Base-by-base conservation (phyloP, 1,140 invertebrate genomes). In the Holotrichia oblita region DNA sequence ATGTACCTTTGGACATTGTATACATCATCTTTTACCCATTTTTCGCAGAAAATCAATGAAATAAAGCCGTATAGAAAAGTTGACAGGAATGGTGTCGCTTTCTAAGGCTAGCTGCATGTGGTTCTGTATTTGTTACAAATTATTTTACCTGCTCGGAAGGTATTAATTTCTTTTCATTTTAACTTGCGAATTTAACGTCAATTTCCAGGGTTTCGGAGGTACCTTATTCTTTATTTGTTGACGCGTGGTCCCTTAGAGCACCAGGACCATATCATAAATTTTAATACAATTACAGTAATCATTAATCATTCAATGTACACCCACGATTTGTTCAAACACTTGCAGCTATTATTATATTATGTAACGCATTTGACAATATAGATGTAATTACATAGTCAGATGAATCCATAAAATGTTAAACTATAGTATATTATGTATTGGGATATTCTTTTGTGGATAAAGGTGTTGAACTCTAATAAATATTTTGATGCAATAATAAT, bases 41-140 rank as follows among this genome's bases (percentile, higher is more conserved):
- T 79, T 78, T 78, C 77, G 69, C 14, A 78, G 77, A 78, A 78
- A 78, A 74, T 78, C 41, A 24, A 78, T 78, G 77, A 78, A 78
- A 78, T 78, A 27, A 74, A 78, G 77, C 72, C 44, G 44, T 78
- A 64, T 40, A 73, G 27, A 72, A 72, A 69, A 61, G 42, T 72
- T 72, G 77, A 78, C 78, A 77, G 73, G 74, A 76, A 61, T 55
- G 27, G 74, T 77, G 73, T 72, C 42, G 73, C 74, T 79, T 76
- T 79, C 64, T 40, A 79, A 73, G 10, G 27, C 9, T 69, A 72
- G 17, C 78, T 22, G 61, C 78, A 40, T 72, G 78, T 20, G 42
- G 78, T 64, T 73, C 55, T 8, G 61, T 55, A 55, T 64, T 79
- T 79, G 78, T 79, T 79, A 79, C 75, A 79, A 79, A 79, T 79